These are phyloP conservation scores for Regulus satrapa DNA, from an alignment of 2,113 vertebrate genomes.

Conservation along the genomic window DNA sequence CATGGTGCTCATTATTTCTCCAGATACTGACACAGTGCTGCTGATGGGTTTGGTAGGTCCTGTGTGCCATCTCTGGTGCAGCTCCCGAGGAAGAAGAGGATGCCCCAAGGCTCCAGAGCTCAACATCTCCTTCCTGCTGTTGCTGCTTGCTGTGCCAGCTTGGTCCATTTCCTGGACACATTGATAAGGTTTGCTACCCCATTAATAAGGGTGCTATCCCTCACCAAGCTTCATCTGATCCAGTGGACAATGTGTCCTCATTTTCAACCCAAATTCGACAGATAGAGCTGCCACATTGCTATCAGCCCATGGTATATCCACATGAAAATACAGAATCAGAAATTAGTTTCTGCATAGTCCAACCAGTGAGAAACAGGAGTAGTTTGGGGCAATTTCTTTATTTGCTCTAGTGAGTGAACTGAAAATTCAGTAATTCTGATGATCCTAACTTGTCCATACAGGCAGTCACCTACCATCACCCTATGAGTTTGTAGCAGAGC, in stretches of 20 bases:
- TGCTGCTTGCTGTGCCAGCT: fast-evolving
- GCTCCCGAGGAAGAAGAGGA: background rate
- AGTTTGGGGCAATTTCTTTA: background rate
- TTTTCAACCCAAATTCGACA: background rate
- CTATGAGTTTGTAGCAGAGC: fast-evolving
- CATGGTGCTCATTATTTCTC: background rate
- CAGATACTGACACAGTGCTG: background rate
- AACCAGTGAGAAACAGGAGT: background rate
- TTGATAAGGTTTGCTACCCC: too few relatives aligned
- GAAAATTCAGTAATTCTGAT: background rate
- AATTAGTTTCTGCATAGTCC: background rate
- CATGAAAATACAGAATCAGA: background rate
- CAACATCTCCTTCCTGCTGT: background rate
- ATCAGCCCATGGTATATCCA: too few relatives aligned
- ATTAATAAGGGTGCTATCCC: too few relatives aligned
- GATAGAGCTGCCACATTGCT: background rate
- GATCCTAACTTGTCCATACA: background rate
- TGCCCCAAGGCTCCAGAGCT: background rate
- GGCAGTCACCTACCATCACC: background rate
- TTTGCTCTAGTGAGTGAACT: background rate
- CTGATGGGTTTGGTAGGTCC: background rate
- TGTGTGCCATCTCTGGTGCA: background rate
- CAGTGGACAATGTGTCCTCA: background rate
- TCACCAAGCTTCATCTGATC: background rate
- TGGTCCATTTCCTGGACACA: background rate